Evolutionary conservation across 2,888 invertebrate genomes (phyloP).

Genomic region (Trichogramma evanescens): DNA sequence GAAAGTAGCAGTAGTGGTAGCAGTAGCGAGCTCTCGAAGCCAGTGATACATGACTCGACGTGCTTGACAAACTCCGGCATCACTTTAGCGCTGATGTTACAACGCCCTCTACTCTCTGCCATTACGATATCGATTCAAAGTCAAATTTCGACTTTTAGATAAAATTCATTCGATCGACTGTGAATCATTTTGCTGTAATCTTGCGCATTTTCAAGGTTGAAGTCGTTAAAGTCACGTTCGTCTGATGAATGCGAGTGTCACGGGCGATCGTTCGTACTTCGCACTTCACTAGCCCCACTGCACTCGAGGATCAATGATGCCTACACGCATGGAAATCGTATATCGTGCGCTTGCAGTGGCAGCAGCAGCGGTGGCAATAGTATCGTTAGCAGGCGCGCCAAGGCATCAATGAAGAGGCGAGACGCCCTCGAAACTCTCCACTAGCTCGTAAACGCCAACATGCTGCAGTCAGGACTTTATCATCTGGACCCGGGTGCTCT

Average conservation of each 20-base stretch:
- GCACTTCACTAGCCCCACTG: conserved; percentile 1
- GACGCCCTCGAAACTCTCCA: conserved; percentile 25
- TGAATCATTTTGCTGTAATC: not conserved
- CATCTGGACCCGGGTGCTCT: conserved; percentile 53
- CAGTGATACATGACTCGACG: conserved; percentile 45
- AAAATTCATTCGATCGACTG: no score
- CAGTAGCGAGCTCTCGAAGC: conserved; percentile 30
- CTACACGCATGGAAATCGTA: not conserved
- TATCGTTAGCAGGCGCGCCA: conserved; percentile 1
- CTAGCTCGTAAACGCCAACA: conserved; percentile 39
- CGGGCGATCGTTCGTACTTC: not conserved
- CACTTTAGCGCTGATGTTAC: conserved; percentile 22
- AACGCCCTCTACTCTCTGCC: conserved; percentile 6
- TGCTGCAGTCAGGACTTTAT: conserved; percentile 46
- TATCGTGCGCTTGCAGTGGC: no score
- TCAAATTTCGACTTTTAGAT: no score
- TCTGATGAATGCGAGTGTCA: not conserved
- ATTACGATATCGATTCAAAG: not conserved
- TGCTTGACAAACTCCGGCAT: conserved; percentile 37
- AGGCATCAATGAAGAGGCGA: conserved; percentile 17
- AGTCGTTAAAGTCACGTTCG: conserved; percentile 27
- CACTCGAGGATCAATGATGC: conserved; percentile 17
- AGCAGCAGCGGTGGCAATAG: no score
- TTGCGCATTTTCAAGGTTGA: conserved; percentile 33
- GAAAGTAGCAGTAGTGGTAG: conserved; percentile 16